Evolutionary conservation across 2,797 vertebrate genomes (phyloP).

Genomic region (Paramormyrops hopkinsi): DNA sequence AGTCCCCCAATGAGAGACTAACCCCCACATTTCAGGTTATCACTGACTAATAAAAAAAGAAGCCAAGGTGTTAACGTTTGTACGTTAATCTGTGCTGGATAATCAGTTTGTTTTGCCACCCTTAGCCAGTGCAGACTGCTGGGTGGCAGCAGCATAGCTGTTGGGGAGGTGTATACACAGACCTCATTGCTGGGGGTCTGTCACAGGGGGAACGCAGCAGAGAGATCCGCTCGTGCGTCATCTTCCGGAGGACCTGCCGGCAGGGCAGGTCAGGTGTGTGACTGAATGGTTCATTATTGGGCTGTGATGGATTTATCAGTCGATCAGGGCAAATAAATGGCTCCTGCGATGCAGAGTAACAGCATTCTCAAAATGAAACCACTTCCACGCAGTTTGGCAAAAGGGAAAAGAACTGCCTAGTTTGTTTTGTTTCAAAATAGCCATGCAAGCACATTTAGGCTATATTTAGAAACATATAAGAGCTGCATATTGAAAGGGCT

Average conservation of each 20-base stretch:
- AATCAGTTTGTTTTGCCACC: slow-evolving; percentile 32
- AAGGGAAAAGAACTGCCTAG: background rate
- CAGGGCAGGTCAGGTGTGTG: slow-evolving; percentile 26
- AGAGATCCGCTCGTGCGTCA: slow-evolving; percentile 22
- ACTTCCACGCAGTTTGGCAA: slow-evolving; percentile 26
- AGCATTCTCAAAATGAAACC: slow-evolving; percentile 31
- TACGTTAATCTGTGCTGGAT: slow-evolving; percentile 28
- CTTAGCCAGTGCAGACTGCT: slow-evolving; percentile 21
- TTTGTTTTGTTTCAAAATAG: slow-evolving; percentile 34
- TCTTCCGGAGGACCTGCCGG: slow-evolving; percentile 27
- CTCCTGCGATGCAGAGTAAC: slow-evolving; percentile 35
- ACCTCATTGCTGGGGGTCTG: background rate
- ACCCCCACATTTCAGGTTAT: background rate
- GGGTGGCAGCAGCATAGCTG: slow-evolving; percentile 14
- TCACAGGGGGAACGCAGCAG: slow-evolving; percentile 7
- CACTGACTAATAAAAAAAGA: background rate
- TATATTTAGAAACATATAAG: slow-evolving; percentile 17
- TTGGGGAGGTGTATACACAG: slow-evolving; percentile 27
- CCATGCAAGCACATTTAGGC: slow-evolving; percentile 31
- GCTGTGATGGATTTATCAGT: slow-evolving; percentile 30
- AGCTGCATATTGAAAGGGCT: slow-evolving; percentile 33
- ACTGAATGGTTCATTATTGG: slow-evolving; percentile 30
- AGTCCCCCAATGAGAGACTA: background rate
- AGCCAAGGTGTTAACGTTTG: slow-evolving; percentile 1
- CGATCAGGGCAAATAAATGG: slow-evolving; percentile 30